A percentile compares a stretch with the other conserved stretches of the same genome.
Conservation (phyloP, 2,797 vertebrate species). For the Typhlichthys subterraneus region DNA sequence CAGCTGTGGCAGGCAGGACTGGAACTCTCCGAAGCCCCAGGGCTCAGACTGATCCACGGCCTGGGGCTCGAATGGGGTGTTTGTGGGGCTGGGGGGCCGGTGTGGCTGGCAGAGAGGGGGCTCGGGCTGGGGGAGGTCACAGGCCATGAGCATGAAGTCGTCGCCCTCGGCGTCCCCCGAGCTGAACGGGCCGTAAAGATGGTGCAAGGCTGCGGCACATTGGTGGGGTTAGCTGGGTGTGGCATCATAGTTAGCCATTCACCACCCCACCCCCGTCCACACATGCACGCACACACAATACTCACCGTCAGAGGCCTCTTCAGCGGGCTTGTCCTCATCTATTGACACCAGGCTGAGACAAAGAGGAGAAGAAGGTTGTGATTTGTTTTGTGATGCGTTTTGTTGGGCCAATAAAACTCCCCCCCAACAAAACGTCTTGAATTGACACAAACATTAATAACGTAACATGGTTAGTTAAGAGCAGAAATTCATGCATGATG, state of each 20-base stretch:
- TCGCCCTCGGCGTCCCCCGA: slow-evolving; percentile 42
- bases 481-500: no score
- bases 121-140: slow-evolving; percentile 33
- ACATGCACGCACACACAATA: slow-evolving; percentile 39
- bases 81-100: slow-evolving; percentile 6
- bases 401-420: not conserved
- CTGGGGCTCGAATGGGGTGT: slow-evolving; percentile 29
- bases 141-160: slow-evolving; percentile 63
- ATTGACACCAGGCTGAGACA: slow-evolving; percentile 77
- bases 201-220: slow-evolving; percentile 39
- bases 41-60: slow-evolving; percentile 15
- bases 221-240: not conserved
- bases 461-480: no score
- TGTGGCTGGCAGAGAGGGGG: not conserved
- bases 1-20: slow-evolving; percentile 34
- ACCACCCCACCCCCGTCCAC: not conserved
- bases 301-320: slow-evolving; percentile 1
- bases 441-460: no score
- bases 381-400: not conserved
- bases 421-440: not conserved
- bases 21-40: slow-evolving; percentile 37
- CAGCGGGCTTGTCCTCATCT: slow-evolving; percentile 70
- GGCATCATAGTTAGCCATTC: not conserved
- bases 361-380: not conserved
- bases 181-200: slow-evolving; percentile 38